Evolutionary conservation across 2,888 invertebrate species (phyloP), one percentile per base, ranked within the genome.

Genomic region (Cataglyphis albicans): DNA sequence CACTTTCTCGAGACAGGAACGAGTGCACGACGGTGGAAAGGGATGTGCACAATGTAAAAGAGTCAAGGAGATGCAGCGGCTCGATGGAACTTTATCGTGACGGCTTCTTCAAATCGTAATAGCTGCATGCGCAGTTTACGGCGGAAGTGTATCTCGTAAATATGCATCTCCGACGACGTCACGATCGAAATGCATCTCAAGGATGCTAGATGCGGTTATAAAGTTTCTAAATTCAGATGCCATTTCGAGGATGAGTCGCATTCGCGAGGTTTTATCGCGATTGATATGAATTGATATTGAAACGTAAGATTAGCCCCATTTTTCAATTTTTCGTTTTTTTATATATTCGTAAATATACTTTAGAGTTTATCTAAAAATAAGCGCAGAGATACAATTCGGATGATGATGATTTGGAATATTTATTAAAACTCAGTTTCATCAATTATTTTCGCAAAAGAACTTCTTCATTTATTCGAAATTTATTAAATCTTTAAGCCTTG

Each of bases 1-100:
- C 87, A 82, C 86, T 87, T 84, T 81, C 80, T 59, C 44, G 15
- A 10, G 61, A 68, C 21, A 48, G 48, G 57, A 65, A 38, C 76
- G 72, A 52, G 67, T 68, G 68, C 67, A 70, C 78, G 67, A 57
- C 55, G 67, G 68, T 64, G 65, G 84, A 83, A 78, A 57, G 81
- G 63, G 84, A 55, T 59, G 68, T 48, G 48, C 55, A 80, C 78
- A 80, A 80, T 80, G 78, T 80, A 70, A 72, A 86, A 84, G 87
- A 90, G 85, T 83, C 85, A 82, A 83, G 86, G 88, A 88, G 89
- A 83, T 52, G 80, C 70, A 59, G 67, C 70, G 18, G 59, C 59
- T 57, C 70, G 78, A 70, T 80, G 78, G 59, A 80, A 80, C 78
- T 80, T 80, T 80, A 70, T 80, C 78, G 78, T 35, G 78, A 80